These are phyloP conservation scores for Hemicrepidius hirtus DNA, from an alignment of 2,888 invertebrate species.

Conservation along the genomic window DNA sequence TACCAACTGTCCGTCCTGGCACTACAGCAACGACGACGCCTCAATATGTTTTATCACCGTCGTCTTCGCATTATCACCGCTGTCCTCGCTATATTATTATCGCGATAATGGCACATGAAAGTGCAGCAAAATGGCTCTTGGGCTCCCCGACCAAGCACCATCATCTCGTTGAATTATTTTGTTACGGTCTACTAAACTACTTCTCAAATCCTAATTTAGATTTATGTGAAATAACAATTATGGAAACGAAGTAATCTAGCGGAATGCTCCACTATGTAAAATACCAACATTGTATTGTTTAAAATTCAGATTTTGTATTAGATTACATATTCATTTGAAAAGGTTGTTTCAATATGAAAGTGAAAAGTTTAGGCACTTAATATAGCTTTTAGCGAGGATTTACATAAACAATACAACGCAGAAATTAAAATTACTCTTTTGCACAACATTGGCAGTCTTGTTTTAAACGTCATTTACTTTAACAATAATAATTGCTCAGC, in stretches of 20 bases:
- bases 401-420: no score
- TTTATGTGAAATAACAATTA: constrained; percentile 11
- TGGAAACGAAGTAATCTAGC: neutral
- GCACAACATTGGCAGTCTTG: no score
- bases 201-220: constrained; percentile 1
- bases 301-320: no score
- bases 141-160: neutral
- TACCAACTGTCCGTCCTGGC: constrained; percentile 45
- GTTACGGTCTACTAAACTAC: constrained; percentile 18
- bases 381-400: no score
- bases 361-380: no score
- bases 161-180: constrained; percentile 11
- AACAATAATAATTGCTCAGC: no score
- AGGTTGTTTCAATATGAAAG: no score
- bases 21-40: constrained; percentile 33
- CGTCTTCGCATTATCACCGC: constrained; percentile 42
- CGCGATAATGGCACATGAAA: constrained; percentile 37
- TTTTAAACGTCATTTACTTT: no score
- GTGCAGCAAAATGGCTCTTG: constrained; percentile 30
- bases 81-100: constrained; percentile 47
- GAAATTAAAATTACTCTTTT: no score
- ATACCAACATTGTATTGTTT: no score
- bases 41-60: constrained; percentile 49
- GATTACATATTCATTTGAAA: no score
- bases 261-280: no score